Base-by-base conservation (phyloP, 2,888 invertebrate species). In the Embidobia sp. region DNA sequence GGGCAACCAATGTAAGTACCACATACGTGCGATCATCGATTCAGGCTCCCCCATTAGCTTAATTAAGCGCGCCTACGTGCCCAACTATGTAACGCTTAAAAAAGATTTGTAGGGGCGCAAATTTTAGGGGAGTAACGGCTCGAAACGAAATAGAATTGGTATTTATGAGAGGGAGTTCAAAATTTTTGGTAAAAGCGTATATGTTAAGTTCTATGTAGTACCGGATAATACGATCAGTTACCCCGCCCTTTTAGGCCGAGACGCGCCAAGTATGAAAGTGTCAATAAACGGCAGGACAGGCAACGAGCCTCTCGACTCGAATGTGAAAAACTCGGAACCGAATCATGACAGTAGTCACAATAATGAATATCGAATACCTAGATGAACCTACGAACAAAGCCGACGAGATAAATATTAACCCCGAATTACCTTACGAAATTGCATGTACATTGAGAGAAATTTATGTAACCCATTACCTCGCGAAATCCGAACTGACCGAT, bases 11-110 rank as follows among this genome's bases (percentile, higher is more conserved):
- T 22, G 51, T 35, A 35, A 51, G 22, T 51, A 22, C 10, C 4
- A 1, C 10, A 13, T 31, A 7, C 6, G 11, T 3, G 57, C 57
- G 0, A 16, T 57, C 0, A 11, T 57, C 11, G 57, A 57, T 10
- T 57, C 29, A 3, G 42, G 57, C 0, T 57, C 57, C 1, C 57
- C 57, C 6, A 57, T 57, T 8, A 57, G 57, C 15, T 3, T 57
- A 1, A 11, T 57, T 2, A 57, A 42, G 42, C 7, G 4, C 0
- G 5, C 18, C 2, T 29, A n/a, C 18, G 13, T 57, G n/a, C 42
- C 57, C 1, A n/a, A n/a, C n/a, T n/a, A n/a, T 1, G 3, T 2
- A 3, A 13, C 2, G 3, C 2, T 3, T 5, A 2, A 10, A 3
- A 11, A 13, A 10, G 11, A 7, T 4, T 3, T 3, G 3, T 13